A percentile compares a stretch with the other conserved stretches of the same genome.
Conservation (phyloP, 1,140 invertebrate species). For the Lepidurus arcticus region DNA sequence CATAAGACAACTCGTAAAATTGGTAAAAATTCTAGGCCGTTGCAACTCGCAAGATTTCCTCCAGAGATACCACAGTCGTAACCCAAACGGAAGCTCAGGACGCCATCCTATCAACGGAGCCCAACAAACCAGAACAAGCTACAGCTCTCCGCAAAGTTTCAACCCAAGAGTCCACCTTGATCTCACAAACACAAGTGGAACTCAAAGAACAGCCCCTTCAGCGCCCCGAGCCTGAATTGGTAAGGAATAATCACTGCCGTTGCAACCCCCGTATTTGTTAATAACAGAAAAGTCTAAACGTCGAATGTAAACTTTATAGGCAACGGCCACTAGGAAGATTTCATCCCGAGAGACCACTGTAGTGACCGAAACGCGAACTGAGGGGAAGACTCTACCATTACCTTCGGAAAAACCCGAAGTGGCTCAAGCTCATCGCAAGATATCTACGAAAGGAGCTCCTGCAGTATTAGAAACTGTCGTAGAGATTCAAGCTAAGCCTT, state of each 20-base stretch:
- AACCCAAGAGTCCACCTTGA: constrained; percentile 31
- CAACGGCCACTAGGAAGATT: background rate
- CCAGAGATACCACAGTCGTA: constrained; percentile 45
- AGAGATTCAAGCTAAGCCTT: background rate
- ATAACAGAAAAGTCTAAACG: background rate
- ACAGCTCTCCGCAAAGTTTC: constrained; percentile 31
- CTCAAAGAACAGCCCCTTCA: background rate
- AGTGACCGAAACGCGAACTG: constrained; percentile 33
- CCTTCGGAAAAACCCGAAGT: constrained; percentile 38
- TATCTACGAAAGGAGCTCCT: constrained; percentile 15
- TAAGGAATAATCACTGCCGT: background rate
- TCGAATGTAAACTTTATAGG: background rate
- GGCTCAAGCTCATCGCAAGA: constrained; percentile 24
- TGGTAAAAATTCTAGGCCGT: constrained; percentile 16
- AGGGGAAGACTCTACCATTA: constrained; percentile 38
- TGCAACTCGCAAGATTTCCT: constrained; percentile 33
- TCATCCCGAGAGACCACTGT: constrained; percentile 5
- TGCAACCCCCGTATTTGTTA: background rate
- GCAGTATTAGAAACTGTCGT: background rate
- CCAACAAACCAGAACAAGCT: constrained; percentile 29
- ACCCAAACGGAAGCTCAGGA: constrained; percentile 46
- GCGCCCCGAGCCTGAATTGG: background rate
- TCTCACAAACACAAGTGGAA: background rate
- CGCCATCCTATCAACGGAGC: constrained; percentile 35
- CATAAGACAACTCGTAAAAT: background rate